Evolutionary conservation across 2,113 vertebrate species (phyloP), one percentile per base, ranked within the genome.

Genomic region (Poecilia latipinna): DNA sequence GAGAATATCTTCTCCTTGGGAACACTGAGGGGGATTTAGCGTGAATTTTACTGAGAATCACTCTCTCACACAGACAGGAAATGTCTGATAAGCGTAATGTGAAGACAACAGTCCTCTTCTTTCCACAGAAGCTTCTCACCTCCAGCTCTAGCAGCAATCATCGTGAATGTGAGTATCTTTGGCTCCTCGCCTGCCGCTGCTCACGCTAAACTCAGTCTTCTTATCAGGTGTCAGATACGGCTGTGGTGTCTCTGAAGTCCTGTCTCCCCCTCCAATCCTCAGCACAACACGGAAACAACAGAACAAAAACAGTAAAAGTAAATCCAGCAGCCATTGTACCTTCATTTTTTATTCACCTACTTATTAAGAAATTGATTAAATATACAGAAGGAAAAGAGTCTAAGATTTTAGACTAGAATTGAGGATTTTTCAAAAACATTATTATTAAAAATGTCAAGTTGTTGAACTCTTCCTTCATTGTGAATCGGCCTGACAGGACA

Each of bases 211-310:
- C 75, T 80, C 70, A 3, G 13, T 76, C 83, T 84, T 77, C 81
- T 92, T 92, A 92, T 93, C 92, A 91, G 90, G 92, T 93, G 92
- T 91, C 86, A 80, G 80, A 83, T 48, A 82, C 67, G 82, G 87
- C 42, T 87, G 82, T 65, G 77, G 85, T 91, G 91, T 91, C 81
- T 63, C 77, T 80, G 73, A 80, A 31, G 77, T 48, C 44, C 76
- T 75, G 80, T 82, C 82, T 65, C 29, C 76, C 63, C 71, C 69
- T 8, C 19, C 61, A 32, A 28, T 3, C 17, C 28, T 32, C 61
- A 19, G 6, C 13, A 62, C 61, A 17, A 3, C 29, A 62, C 22
- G 7, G 8, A 62, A 31, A 62, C 13, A 31, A 62, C 17, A 1
- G 22, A 62, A 19, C 12, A 7, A 32, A 63, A 19, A 33, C 13